A percentile compares a stretch with the other conserved stretches of the same genome.
Evolutionary conservation across 2,888 invertebrate species (phyloP).

Genomic region (Acleris cristana): DNA sequence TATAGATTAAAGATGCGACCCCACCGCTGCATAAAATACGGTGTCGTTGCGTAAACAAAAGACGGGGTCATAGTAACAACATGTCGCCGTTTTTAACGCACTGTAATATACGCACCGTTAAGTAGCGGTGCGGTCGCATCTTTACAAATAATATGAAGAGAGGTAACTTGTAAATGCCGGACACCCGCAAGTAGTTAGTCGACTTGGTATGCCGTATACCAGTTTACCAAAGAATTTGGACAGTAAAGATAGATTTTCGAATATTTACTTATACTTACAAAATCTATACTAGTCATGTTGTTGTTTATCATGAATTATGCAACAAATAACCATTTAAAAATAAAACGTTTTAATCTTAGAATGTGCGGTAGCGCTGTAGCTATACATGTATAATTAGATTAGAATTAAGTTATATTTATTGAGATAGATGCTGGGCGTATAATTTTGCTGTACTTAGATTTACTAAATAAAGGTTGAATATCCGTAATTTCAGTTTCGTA

Average conservation of each 20-base stretch:
- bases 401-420: too few species aligned
- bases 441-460: slow-evolving; percentile 39
- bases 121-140: too few species aligned
- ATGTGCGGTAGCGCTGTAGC: slow-evolving; percentile 14
- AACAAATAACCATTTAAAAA: slow-evolving; percentile 20
- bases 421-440: not conserved
- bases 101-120: too few species aligned
- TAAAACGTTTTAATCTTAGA: not conserved
- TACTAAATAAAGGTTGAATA: slow-evolving; percentile 4
- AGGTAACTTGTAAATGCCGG: too few species aligned
- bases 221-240: slow-evolving; percentile 24
- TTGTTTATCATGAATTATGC: slow-evolving; percentile 21
- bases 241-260: not conserved
- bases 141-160: too few species aligned
- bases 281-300: slow-evolving; percentile 35
- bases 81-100: too few species aligned
- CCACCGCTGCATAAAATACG: too few species aligned
- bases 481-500: slow-evolving; percentile 12
- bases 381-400: not conserved
- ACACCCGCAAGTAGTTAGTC: too few species aligned
- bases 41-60: too few species aligned
- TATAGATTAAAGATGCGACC: too few species aligned
- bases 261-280: not conserved
- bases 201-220: too few species aligned
- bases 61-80: too few species aligned